Evolutionary conservation across 2,888 invertebrate genomes (phyloP), one percentile per base, ranked within the genome.

Genomic region (Agrochola macilenta): DNA sequence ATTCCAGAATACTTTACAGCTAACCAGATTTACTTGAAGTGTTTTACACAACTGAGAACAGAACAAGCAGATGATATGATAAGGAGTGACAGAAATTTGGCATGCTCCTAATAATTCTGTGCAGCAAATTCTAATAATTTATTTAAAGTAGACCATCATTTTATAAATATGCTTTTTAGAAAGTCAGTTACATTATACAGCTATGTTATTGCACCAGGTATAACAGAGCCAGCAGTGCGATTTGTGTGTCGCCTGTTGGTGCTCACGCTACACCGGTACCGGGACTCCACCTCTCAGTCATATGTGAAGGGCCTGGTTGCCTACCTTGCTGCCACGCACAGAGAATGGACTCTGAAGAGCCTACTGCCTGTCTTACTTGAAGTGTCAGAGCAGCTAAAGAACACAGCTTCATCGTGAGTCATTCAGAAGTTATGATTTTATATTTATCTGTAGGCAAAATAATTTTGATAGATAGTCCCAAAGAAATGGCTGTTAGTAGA

Each of bases 211-310:
- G n/a, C 12, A 64, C 26, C 91, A 99, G 99, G 98, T 84, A 97
- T 99, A 82, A 98, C 98, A 89, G 98, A 98, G 88, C 97, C 97
- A 88, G 98, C 98, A 76, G 97, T 99, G 65, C 97, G 98, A 87
- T 98, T 98, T 82, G 97, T 99, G 76, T 98, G 98, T 90, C 98
- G 98, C 91, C 97, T 98, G 78, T 95, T 99, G 88, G 97, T 98
- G 54, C 97, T 98, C 76, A 98, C 98, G 1, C 95, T 99, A 85
- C 98, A 98, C 79, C 97, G 98, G 87, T 99, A 99, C 92, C 97
- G 98, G 89, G 99, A 99, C 93, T 97, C 97, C 58, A 96, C 97
- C 73, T 99, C 99, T 1, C 98, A 98, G 92, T 97, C 97, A 26
- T 97, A 98, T 89, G 97, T 99, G 12, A 97, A 97, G 86, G 97